phyloP scores from a whole-genome alignment of 2,888 invertebrate genomes.

The Glyphotaelius pellucidus region DNA sequence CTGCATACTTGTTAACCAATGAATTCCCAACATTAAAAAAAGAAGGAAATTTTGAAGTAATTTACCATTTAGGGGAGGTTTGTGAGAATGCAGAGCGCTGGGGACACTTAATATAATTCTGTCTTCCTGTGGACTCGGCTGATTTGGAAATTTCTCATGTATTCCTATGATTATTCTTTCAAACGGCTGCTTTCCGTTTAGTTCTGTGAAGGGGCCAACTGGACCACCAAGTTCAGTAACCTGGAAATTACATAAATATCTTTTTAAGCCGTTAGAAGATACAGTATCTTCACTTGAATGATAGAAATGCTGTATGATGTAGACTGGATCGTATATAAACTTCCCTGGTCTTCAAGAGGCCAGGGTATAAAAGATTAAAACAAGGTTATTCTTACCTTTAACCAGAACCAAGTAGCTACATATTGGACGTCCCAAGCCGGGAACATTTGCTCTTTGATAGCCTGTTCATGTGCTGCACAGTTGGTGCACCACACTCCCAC shows the following conservation, averaged over 20 bases:
- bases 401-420: conserved; percentile 90
- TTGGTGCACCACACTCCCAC: conserved; percentile 97
- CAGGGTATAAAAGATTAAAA: too few relatives aligned
- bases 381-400: conserved; percentile 85
- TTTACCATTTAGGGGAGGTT: conserved; percentile 89
- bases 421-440: conserved; percentile 86
- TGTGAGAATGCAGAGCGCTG: conserved; percentile 95
- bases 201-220: conserved; percentile 81
- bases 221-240: conserved; percentile 83
- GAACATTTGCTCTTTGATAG: conserved; percentile 85
- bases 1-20: too few relatives aligned
- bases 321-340: too few relatives aligned
- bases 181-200: conserved; percentile 90
- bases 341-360: too few relatives aligned
- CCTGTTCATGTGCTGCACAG: conserved; percentile 82
- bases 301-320: too few relatives aligned
- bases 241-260: conserved; percentile 69
- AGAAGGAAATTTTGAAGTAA: neutral
- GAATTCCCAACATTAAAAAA: too few relatives aligned
- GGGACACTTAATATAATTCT: conserved; percentile 89
- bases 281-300: neutral
- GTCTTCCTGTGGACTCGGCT: conserved; percentile 72
- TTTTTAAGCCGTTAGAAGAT: neutral
- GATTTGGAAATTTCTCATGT: conserved; percentile 72
- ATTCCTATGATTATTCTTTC: conserved; percentile 80